Evolutionary conservation across 2,888 invertebrate genomes (phyloP), one percentile per base, ranked within the genome.

Genomic region (Lathronympha strigana): DNA sequence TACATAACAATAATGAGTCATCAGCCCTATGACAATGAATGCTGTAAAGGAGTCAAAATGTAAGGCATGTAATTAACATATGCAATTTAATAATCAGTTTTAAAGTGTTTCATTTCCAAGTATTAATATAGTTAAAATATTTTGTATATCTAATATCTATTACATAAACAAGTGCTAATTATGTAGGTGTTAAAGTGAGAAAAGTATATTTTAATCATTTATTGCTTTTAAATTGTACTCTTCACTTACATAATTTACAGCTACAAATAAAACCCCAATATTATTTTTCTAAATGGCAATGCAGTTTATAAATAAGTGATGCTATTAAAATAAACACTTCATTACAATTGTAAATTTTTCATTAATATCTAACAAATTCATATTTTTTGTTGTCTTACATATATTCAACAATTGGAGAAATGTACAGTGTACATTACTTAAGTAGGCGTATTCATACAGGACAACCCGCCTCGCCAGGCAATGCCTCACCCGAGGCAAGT

Each of bases 311-410:
- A 72, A 57, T 61, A 77, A 76, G 73, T 79, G 76, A 76, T 77
- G 71, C 77, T 80, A 81, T 75, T 81, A 78, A 78, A 79, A 76
- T 80, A 78, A 78, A 79, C 79, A 76, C 68, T 74, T 72, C 53
- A 72, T 72, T 74, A 72, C 77, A 80, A 79, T 76, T 81, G 61
- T 66, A 61, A 81, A 82, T 83, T 78, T 79, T 81, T 80, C 72
- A 84, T 84, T 81, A 83, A 80, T 76, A 76, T 75, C 77, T 83
- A 87, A 87, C 85, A 84, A 80, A 84, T 82, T 80, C 73, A 77
- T 79, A 76, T 53, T 72, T 77, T 73, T 76, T 80, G 71, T 79
- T 71, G 72, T 73, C 83, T 84, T 84, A 86, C 69, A 80, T 72
- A 79, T 84, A 85, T 74, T 76, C 70, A 79, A 80, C 73, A 74